phyloP scores from a whole-genome alignment of 2,797 vertebrate species.

The Harpagifer antarcticus region DNA sequence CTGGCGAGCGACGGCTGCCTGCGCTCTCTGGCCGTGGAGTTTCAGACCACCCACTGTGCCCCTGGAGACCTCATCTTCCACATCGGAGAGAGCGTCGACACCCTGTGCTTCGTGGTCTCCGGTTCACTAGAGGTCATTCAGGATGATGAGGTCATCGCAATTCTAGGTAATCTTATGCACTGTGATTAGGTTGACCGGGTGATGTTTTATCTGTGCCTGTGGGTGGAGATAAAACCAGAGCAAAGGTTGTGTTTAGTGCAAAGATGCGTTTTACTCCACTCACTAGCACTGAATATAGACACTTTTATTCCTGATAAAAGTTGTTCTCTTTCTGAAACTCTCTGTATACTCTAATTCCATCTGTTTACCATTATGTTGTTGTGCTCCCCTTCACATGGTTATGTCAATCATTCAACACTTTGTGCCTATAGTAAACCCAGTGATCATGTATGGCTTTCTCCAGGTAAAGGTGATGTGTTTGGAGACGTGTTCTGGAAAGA shows the following conservation, averaged over 20 bases:
- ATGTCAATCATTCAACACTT: neutral
- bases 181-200: neutral
- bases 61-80: constrained; percentile 99
- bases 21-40: constrained; percentile 95
- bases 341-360: neutral
- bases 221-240: neutral
- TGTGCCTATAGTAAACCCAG: neutral
- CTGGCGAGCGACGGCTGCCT: constrained; percentile 97
- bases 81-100: constrained; percentile 95
- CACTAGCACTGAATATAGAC: neutral
- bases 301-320: neutral
- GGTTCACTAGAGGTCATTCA: constrained; percentile 98
- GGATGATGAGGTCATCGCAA: constrained; percentile 98
- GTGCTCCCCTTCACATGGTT: neutral
- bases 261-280: neutral
- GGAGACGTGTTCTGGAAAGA: constrained; percentile 99
- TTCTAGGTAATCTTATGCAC: constrained; percentile 86
- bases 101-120: constrained; percentile 97
- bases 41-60: constrained; percentile 97
- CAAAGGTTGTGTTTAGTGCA: constrained; percentile 11
- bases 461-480: constrained; percentile 98
- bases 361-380: neutral
- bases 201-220: neutral
- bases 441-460: neutral
- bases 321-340: neutral